phyloP scores from a whole-genome alignment of 2,797 vertebrate genomes.

The Spondyliosoma cantharus region DNA sequence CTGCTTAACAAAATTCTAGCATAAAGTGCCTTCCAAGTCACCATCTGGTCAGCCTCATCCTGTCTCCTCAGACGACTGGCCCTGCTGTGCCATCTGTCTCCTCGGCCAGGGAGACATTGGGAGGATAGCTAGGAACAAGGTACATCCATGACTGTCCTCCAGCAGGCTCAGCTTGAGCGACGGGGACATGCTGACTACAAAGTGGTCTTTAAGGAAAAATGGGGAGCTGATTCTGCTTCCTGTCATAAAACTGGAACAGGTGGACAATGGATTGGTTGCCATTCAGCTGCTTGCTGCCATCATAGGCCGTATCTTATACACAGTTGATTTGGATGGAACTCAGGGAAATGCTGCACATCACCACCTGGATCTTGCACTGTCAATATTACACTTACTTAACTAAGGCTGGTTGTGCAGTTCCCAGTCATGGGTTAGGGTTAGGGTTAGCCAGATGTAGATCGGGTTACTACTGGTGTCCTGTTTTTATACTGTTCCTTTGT shows the following conservation, averaged over 20 bases:
- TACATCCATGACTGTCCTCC: constrained; percentile 13
- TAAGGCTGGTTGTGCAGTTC: not conserved
- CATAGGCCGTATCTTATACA: not conserved
- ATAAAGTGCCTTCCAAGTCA: constrained; percentile 38
- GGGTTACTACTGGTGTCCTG: not conserved
- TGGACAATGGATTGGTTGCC: constrained; percentile 10
- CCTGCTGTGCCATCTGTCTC: constrained; percentile 47
- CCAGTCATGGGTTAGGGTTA: not conserved
- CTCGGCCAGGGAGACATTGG: constrained; percentile 22
- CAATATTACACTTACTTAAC: not conserved
- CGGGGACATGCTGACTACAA: constrained; percentile 55
- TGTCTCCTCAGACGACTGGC: constrained; percentile 59
- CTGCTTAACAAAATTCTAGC: constrained; percentile 38
- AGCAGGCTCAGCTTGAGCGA: constrained; percentile 50
- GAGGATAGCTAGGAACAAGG: constrained; percentile 35
- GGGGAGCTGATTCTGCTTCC: constrained; percentile 26
- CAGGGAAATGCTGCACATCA: not conserved
- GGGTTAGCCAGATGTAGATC: not conserved
- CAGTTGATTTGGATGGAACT: constrained; percentile 3
- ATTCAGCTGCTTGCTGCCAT: not conserved
- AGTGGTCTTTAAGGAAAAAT: constrained; percentile 49
- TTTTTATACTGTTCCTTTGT: not conserved
- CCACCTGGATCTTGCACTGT: not conserved
- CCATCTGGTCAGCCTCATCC: constrained; percentile 62
- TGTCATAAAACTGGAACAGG: constrained; percentile 30